A percentile compares a stretch with the other conserved stretches of the same genome.
Evolutionary conservation across 2,888 invertebrate species (phyloP).

Genomic region (Hemicrepidius hirtus): DNA sequence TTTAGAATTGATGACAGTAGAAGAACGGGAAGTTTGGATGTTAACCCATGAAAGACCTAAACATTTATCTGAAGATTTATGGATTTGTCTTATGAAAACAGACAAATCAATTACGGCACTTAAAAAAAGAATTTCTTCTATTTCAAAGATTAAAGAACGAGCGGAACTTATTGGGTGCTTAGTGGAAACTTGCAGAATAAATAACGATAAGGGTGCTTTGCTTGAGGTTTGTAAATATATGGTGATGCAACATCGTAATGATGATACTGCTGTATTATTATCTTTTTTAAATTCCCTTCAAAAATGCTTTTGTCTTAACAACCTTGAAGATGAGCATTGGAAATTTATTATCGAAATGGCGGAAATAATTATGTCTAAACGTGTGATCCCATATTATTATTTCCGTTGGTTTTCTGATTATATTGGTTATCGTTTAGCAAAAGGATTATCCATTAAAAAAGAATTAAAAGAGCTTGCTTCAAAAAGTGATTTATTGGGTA

Average conservation of each 20-base stretch:
- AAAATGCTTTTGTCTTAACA: not conserved
- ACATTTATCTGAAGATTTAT: conserved; percentile 7
- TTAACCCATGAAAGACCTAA: conserved; percentile 5
- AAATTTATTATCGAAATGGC: conserved; percentile 27
- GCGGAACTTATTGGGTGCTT: conserved; percentile 22
- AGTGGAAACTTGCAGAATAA: conserved; percentile 44
- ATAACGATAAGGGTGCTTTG: conserved; percentile 36
- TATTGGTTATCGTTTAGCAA: conserved; percentile 9
- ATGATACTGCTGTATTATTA: conserved; percentile 12
- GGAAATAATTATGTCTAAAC: not conserved
- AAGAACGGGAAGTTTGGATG: conserved; percentile 34
- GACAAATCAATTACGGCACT: conserved; percentile 37
- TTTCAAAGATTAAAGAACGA: conserved; percentile 19
- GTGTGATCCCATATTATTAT: conserved; percentile 2
- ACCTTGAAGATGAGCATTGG: conserved; percentile 16
- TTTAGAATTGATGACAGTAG: conserved; percentile 30
- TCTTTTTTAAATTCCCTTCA: conserved; percentile 16
- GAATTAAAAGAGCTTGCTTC: not conserved
- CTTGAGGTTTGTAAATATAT: conserved; percentile 37
- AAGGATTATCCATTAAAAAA: conserved; percentile 2
- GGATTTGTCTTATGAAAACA: conserved; percentile 34
- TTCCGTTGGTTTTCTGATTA: conserved; percentile 3
- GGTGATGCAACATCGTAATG: conserved; percentile 29
- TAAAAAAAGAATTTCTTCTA: conserved; percentile 33
- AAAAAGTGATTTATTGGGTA: not conserved